Percentiles rank a stretch among this genome's conserved stretches.
phyloP scores from a whole-genome alignment of 2,113 vertebrate species.

The Dicerorhinus sumatrensis region DNA sequence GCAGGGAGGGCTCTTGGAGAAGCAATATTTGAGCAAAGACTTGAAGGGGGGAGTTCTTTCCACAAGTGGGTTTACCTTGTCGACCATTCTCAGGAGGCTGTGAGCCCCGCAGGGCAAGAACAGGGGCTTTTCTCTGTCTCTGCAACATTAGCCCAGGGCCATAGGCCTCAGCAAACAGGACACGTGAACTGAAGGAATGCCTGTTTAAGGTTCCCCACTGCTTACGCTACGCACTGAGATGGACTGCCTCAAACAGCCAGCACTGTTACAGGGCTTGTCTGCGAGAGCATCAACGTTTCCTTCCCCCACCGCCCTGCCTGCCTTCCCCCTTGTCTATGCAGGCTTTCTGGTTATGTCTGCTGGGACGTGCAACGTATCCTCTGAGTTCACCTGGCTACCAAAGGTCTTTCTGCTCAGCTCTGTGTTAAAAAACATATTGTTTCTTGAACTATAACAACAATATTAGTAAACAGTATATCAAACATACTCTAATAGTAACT shows the following conservation, averaged over 20 bases:
- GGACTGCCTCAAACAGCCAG: not conserved
- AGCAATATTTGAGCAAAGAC: not conserved
- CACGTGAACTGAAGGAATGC: fast-evolving
- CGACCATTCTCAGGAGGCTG: not conserved
- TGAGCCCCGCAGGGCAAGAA: not conserved
- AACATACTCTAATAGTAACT: too few relatives aligned
- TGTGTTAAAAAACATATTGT: not conserved
- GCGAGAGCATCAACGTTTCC: fast-evolving
- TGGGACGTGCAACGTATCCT: fast-evolving
- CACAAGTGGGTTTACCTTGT: fast-evolving
- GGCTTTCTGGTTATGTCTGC: not conserved
- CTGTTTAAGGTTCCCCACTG: fast-evolving
- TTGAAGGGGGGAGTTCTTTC: fast-evolving
- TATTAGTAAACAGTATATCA: not conserved
- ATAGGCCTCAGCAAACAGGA: not conserved
- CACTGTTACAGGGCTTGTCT: fast-evolving
- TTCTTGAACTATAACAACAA: not conserved
- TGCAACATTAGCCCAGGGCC: not conserved
- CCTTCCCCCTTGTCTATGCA: fast-evolving
- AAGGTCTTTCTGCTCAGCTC: not conserved
- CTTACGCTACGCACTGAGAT: fast-evolving
- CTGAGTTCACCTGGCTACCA: not conserved
- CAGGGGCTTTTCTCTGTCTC: not conserved
- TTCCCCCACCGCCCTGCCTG: too few relatives aligned
- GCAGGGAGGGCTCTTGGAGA: not conserved